Evolutionary conservation across 2,797 vertebrate species (phyloP).

Genomic region (Thalassophryne amazonica): DNA sequence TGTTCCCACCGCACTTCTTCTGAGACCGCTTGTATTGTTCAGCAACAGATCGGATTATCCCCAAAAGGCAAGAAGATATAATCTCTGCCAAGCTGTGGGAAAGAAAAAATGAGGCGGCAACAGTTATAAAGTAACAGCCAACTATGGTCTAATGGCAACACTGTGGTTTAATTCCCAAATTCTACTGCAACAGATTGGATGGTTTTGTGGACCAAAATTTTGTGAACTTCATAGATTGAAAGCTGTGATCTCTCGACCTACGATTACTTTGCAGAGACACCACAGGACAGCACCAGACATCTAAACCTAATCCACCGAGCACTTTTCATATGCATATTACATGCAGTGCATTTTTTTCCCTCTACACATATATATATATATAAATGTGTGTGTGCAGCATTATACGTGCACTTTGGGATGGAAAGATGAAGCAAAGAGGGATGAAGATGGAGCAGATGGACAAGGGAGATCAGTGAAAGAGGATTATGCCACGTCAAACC

Average conservation of each 20-base stretch:
- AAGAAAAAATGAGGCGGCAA: constrained; percentile 1
- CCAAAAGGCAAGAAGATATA: constrained; percentile 37
- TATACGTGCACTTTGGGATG: constrained; percentile 21
- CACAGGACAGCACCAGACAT: constrained; percentile 13
- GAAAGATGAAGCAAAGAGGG: constrained; percentile 41
- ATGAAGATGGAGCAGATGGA: constrained; percentile 79
- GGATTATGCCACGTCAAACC: constrained; percentile 80
- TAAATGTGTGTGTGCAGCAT: neutral
- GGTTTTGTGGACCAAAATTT: too few relatives aligned
- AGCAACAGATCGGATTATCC: constrained; percentile 31
- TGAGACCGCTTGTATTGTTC: constrained; percentile 25
- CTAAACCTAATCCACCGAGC: constrained; percentile 41
- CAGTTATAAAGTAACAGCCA: constrained; percentile 2
- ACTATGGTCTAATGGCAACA: constrained; percentile 8
- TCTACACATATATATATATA: neutral
- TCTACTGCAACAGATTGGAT: neutral
- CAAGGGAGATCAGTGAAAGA: constrained; percentile 77
- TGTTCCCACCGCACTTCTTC: constrained; percentile 11
- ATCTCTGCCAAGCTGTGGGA: constrained; percentile 23
- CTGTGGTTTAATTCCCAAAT: neutral
- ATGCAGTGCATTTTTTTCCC: neutral
- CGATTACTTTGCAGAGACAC: constrained; percentile 19
- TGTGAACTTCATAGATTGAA: too few relatives aligned
- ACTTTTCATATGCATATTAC: constrained; percentile 18
- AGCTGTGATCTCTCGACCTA: constrained; percentile 12